These are phyloP conservation scores for Nemotelus nigrinus DNA, from an alignment of 2,888 invertebrate species.

Conservation along the genomic window DNA sequence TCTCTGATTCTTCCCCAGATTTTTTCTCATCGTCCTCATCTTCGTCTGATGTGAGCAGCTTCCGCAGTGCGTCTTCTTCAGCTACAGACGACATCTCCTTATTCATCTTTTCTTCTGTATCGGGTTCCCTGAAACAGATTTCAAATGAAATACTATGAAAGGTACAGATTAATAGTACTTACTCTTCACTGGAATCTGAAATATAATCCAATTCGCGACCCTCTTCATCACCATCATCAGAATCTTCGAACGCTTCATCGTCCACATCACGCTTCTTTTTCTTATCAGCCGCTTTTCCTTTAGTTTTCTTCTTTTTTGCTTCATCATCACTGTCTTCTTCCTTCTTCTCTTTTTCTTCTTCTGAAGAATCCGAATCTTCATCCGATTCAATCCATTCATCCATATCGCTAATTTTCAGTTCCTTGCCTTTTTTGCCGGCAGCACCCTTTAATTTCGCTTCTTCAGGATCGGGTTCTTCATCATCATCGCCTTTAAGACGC, in stretches of 20 bases:
- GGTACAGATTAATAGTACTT: constrained; percentile 47
- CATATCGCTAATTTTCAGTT: constrained; percentile 91
- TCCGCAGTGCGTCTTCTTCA: constrained; percentile 86
- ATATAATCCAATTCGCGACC: constrained; percentile 95
- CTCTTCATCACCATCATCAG: constrained; percentile 97
- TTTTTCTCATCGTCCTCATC: constrained; percentile 87
- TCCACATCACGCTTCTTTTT: constrained; percentile 86
- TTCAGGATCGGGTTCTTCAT: constrained; percentile 74
- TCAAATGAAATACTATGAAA: background rate
- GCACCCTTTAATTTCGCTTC: constrained; percentile 69
- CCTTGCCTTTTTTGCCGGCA: constrained; percentile 65
- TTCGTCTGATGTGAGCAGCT: constrained; percentile 87
- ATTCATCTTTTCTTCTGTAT: constrained; percentile 78
- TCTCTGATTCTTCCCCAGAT: constrained; percentile 77
- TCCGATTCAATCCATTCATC: constrained; percentile 90
- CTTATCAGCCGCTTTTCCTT: constrained; percentile 67
- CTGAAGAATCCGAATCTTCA: constrained; percentile 80
- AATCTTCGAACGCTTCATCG: constrained; percentile 93
- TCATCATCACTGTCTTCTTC: constrained; percentile 70
- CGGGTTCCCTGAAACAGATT: constrained; percentile 71
- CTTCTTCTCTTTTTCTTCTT: constrained; percentile 74
- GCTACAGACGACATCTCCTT: constrained; percentile 90
- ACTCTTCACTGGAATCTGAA: constrained; percentile 84
- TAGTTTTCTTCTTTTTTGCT: constrained; percentile 74
- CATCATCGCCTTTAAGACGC: constrained; percentile 78